Conservation (phyloP, 2,888 invertebrate species). For the Phengaris alcon region DNA sequence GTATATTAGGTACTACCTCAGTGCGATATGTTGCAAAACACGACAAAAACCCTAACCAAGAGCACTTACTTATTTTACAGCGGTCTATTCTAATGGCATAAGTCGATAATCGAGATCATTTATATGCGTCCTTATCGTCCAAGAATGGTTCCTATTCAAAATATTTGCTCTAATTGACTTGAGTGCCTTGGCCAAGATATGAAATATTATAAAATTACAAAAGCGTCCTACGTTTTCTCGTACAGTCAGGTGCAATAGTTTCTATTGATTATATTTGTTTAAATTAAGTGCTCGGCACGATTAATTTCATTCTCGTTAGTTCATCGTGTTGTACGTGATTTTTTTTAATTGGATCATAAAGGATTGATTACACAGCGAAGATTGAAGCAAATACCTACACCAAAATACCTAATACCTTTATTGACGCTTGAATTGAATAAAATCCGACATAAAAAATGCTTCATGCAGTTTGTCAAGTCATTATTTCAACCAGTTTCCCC, state of each 20-base stretch:
- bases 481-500: neutral
- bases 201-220: constrained; percentile 28
- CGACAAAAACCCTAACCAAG: too few relatives aligned
- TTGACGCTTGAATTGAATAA: neutral
- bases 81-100: constrained; percentile 17
- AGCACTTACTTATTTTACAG: neutral
- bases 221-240: constrained; percentile 24
- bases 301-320: too few relatives aligned
- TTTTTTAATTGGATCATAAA: neutral
- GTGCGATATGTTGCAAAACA: too few relatives aligned
- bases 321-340: too few relatives aligned
- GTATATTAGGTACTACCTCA: too few relatives aligned
- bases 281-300: too few relatives aligned
- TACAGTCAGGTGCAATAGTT: constrained; percentile 1
- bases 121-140: constrained; percentile 23
- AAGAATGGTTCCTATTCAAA: constrained; percentile 28
- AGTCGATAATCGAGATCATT: constrained; percentile 16
- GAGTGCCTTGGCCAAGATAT: constrained; percentile 28
- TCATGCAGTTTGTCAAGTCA: neutral
- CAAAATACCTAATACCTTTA: neutral
- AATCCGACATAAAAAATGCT: neutral
- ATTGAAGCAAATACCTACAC: too few relatives aligned
- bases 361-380: neutral
- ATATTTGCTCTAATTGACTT: constrained; percentile 27
- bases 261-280: neutral